Base-by-base conservation (phyloP, 2,888 invertebrate species). In the Vannuccia rotundouncinata region DNA sequence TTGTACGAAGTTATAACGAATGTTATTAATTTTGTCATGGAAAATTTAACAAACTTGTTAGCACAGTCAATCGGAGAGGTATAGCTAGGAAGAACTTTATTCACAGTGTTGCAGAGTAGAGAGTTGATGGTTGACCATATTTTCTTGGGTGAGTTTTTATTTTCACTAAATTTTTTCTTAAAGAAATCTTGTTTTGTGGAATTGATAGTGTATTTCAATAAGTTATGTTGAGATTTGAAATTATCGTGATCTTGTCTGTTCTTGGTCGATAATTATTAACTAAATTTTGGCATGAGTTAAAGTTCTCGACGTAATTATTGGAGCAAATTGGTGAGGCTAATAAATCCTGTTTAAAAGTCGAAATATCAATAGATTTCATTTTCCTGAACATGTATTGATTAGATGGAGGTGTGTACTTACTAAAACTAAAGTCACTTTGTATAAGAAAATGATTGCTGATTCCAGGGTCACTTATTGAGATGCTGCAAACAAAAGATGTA, bases 11-110 rank as follows among this genome's bases (percentile, higher is more conserved):
- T 66, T 66, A 66, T 66, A 22, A 66, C 66, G 66, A 66, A 66
- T 66, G 66, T 66, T 66, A 66, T 66, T 66, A 66, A 66, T 66
- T 66, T 66, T 66, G 66, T 66, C 66, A 66, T 66, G 66, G 66
- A 66, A 66, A 66, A 66, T 17, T 66, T 66, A 66, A 66, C 66
- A 66, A 66, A 66, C 66, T 66, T 66, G 66, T 66, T 66, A 66
- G 66, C 66, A 66, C 66, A 66, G 66, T 66, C 66, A 66, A 66
- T 66, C 66, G 66, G 66, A 66, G 66, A 66, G 66, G 66, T 66
- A 66, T 66, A 66, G 66, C 66, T 66, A 66, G 66, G 66, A 66
- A 66, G 66, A 66, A 66, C 66, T 66, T 66, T 66, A 66, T 66
- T 66, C 66, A 66, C 66, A 66, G 66, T 66, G 66, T 66, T 66